These are phyloP conservation scores for Drosophila pseudoobscura DNA, from an alignment of 1,140 invertebrate species.

Conservation along the genomic window DNA sequence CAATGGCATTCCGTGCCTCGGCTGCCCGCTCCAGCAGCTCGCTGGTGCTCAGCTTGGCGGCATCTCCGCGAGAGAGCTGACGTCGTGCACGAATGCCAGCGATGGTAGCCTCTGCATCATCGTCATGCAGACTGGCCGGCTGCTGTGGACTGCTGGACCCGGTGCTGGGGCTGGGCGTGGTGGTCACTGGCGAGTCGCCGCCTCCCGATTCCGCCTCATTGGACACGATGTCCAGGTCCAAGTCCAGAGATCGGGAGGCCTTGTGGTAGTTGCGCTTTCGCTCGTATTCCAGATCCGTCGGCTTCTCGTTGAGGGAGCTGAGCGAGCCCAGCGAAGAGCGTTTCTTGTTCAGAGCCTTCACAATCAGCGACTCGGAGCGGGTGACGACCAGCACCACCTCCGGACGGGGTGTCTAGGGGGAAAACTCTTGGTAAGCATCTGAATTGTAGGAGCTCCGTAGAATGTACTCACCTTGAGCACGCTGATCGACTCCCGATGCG, in stretches of 20 bases:
- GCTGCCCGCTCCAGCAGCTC: constrained; percentile 76
- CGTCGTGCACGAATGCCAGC: constrained; percentile 71
- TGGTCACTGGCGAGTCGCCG: constrained; percentile 18
- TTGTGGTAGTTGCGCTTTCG: constrained; percentile 80
- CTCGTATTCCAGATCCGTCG: constrained; percentile 72
- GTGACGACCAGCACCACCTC: constrained; percentile 88
- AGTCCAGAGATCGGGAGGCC: constrained; percentile 76
- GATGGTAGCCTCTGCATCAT: constrained; percentile 69
- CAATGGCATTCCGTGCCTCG: constrained; percentile 74
- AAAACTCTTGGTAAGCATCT: background rate
- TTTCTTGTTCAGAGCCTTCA: constrained; percentile 79
- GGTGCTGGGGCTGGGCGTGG: constrained; percentile 58
- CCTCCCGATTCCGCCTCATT: constrained; percentile 47
- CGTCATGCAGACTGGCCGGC: constrained; percentile 61
- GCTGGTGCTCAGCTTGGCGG: constrained; percentile 77
- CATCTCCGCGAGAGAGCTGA: constrained; percentile 73
- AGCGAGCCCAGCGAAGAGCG: constrained; percentile 81
- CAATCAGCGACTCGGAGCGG: constrained; percentile 78
- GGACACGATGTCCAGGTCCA: constrained; percentile 80
- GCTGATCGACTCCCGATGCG: constrained; percentile 92
- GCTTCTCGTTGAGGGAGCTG: constrained; percentile 79
- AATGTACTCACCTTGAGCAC: constrained; percentile 89
- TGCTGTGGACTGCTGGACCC: constrained; percentile 72
- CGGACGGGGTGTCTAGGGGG: constrained; percentile 86
- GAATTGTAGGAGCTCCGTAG: background rate